These are phyloP conservation scores for Crotalus helleri DNA, from an alignment of 2,113 vertebrate species.

Conservation along the genomic window DNA sequence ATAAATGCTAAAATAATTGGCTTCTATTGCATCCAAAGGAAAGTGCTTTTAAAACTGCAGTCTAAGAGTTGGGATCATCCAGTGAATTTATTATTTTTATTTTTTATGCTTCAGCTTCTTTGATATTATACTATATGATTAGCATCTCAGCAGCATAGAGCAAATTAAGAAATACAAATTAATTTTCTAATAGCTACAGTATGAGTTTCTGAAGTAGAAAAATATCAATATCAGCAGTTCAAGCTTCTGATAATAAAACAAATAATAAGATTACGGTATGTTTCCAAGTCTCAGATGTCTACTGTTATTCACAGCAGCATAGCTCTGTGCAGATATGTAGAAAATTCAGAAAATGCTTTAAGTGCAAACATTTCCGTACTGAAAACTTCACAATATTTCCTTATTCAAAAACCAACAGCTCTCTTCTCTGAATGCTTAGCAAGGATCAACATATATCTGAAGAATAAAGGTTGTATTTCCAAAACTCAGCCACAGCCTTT, in stretches of 20 bases:
- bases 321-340: neutral
- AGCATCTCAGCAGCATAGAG: neutral
- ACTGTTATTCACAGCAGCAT: neutral
- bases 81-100: neutral
- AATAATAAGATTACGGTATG: conserved; percentile 7
- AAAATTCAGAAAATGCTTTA: conserved; percentile 7
- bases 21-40: neutral
- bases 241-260: conserved; percentile 21
- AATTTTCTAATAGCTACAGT: conserved; percentile 14
- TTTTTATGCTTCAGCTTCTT: neutral
- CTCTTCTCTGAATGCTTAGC: neutral
- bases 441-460: neutral
- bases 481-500: neutral
- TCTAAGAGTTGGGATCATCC: neutral
- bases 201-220: conserved; percentile 15
- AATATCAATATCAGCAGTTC: conserved; percentile 14
- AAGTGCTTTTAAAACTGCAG: neutral
- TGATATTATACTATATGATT: neutral
- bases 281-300: conserved; percentile 1
- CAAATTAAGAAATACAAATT: conserved; percentile 23
- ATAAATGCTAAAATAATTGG: neutral
- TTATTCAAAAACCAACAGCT: conserved; percentile 1
- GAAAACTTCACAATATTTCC: conserved; percentile 13
- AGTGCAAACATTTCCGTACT: conserved; percentile 11
- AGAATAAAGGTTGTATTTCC: neutral